These are phyloP conservation scores for Misgurnus mizolepis DNA, from an alignment of 2,113 vertebrate species.

Conservation along the genomic window DNA sequence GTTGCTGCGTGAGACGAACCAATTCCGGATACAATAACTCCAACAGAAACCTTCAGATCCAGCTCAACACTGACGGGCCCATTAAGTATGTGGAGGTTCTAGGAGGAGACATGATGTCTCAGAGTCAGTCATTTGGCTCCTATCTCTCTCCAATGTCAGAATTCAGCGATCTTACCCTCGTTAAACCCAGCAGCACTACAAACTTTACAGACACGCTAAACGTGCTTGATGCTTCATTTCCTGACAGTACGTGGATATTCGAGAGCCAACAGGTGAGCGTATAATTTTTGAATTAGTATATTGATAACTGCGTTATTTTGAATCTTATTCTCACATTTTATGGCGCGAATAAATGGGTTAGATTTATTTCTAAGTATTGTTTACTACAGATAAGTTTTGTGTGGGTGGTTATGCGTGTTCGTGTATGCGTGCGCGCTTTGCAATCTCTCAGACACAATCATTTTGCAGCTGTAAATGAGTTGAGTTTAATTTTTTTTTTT, in stretches of 20 bases:
- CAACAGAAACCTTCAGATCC: slow-evolving; percentile 69
- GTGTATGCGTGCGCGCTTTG: too few relatives aligned
- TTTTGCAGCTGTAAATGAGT: too few relatives aligned
- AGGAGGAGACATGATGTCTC: slow-evolving; percentile 61
- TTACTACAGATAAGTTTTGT: too few relatives aligned
- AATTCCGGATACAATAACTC: slow-evolving; percentile 59
- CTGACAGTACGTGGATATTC: slow-evolving; percentile 48
- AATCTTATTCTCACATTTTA: too few relatives aligned
- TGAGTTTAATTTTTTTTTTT: too few relatives aligned
- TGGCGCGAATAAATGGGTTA: too few relatives aligned
- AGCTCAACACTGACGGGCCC: slow-evolving; percentile 70
- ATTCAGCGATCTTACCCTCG: slow-evolving; percentile 71
- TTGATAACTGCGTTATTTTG: too few relatives aligned
- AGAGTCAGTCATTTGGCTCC: slow-evolving; percentile 69
- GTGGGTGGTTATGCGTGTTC: too few relatives aligned
- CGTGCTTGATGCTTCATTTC: slow-evolving; percentile 55
- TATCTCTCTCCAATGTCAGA: slow-evolving; percentile 69
- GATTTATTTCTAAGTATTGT: too few relatives aligned
- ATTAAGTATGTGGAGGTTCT: slow-evolving; percentile 73
- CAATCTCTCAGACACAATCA: too few relatives aligned
- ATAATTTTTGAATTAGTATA: too few relatives aligned
- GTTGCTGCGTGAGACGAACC: slow-evolving; percentile 51
- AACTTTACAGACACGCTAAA: slow-evolving; percentile 57
- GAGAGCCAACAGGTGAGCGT: too few relatives aligned
- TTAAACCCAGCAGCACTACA: slow-evolving; percentile 64